Base-by-base conservation (phyloP, 1,140 invertebrate genomes). In the Megathymus violae region DNA sequence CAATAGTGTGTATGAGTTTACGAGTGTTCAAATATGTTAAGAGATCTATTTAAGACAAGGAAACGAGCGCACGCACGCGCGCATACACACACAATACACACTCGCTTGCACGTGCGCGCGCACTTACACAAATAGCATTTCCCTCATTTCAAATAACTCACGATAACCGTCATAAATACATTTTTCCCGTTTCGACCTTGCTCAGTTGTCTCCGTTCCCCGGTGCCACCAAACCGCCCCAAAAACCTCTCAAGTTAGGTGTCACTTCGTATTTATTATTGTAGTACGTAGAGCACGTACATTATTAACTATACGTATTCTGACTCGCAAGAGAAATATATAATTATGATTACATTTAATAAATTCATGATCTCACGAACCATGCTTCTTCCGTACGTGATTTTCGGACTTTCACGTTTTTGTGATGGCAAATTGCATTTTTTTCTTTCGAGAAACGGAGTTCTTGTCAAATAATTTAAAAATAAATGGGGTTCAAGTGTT, bases 261-360 rank as follows among this genome's bases (percentile, higher is more conserved):
- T 15, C 16, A 19, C 17, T 17, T 43, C 40, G 40, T 15, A 17
- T 43, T 43, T 43, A 43, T 43, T 43, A 43, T 43, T 43, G 17
- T 43, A 10, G 9, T 15, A 7, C 10, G 14, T 43, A 43, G 14
- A 17, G n/a, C n/a, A n/a, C n/a, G n/a, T n/a, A n/a, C n/a, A n/a
- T n/a, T 43, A 17, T 43, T 43, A 43, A 43, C 40, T 9, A 43
- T 19, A 43, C 16, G 38, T n/a, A n/a, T n/a, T 4, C 13, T 17
- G 1, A 14, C 17, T 43, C 7, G 16, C 9, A 9, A 15, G 14
- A 9, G 13, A 15, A 1, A 3, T 43, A 43, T 15, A 43, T 43
- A 14, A 19, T 19, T 10, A 17, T 14, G 15, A 22, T 22, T 19
- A 43, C 40, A 17, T 38, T 4, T 38, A 38, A 22, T 22, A n/a